Evolutionary conservation across 92 coral and sea anemone species (phyloP).

Genomic region (Umimayanthus chanpuru): DNA sequence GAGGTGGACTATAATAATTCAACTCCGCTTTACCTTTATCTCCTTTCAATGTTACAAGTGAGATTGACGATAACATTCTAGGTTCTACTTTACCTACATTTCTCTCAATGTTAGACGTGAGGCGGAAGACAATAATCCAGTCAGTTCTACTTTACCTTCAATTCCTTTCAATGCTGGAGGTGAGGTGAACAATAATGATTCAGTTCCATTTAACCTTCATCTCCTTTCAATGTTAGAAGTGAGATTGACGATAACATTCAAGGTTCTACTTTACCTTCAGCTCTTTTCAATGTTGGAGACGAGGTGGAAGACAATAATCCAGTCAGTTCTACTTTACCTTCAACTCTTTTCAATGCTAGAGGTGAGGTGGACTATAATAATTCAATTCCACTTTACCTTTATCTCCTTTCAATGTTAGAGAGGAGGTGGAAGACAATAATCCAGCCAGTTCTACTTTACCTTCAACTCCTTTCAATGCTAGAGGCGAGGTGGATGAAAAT

Average conservation of each 20-base stretch:
- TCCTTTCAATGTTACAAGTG: not conserved
- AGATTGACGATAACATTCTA: not conserved
- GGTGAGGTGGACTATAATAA: conserved; percentile 20
- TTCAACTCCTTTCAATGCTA: not conserved
- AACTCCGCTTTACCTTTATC: not conserved
- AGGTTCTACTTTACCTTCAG: too few relatives aligned
- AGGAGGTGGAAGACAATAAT: too few relatives aligned
- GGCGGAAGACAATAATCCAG: not conserved
- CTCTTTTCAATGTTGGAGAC: too few relatives aligned
- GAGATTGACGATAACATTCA: too few relatives aligned
- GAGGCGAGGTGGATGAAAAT: conserved; percentile 21
- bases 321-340: too few relatives aligned
- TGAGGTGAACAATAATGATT: too few relatives aligned
- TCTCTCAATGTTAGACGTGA: not conserved
- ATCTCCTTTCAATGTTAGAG: too few relatives aligned
- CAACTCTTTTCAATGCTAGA: not conserved
- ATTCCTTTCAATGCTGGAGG: too few relatives aligned
- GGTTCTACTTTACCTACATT: not conserved
- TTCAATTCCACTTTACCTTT: not conserved
- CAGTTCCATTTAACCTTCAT: conserved; percentile 5
- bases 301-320: too few relatives aligned
- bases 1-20: too few relatives aligned
- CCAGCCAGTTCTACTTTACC: not conserved
- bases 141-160: not conserved
- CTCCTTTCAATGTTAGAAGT: not conserved